Base-by-base conservation (phyloP, 2,797 vertebrate genomes). In the Bryconaethiops microstoma region DNA sequence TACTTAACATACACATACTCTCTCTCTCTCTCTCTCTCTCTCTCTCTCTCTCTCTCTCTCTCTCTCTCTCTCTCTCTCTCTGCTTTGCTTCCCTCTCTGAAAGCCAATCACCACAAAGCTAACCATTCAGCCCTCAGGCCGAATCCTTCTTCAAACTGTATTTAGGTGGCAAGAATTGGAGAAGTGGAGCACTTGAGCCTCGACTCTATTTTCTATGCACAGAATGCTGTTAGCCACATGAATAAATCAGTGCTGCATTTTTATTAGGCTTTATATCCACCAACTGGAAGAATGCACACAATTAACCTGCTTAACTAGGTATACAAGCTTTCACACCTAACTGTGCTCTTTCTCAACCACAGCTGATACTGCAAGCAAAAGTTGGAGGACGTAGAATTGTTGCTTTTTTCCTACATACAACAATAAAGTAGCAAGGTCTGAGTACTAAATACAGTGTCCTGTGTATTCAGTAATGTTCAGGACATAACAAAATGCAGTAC, bases 201-300 rank as follows among this genome's bases (percentile, higher is more conserved):
- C 25, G 7, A 19, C 40, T 57, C 25, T 57, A 39, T 69, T 60
- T 40, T 8, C 35, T 57, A 76, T 76, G 54, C 73, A 81, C 40
- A 60, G 35, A 40, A 70, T 19, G 13, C 35, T 59, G 54, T 75
- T 50, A 17, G 35, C 1, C 3, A 54, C 50, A 80, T 74, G 40
- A 80, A 75, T 80, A 80, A 67, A 80, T 74, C 65, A 57, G 62
- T 52, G 50, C 59, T n/a, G 16, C 39, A n/a, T 74, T 74, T 65
- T 35, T 64, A 55, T 29, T 35, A 74, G 42, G 59, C 42, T 63
- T 80, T 80, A 59, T 75, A 60, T 40, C 35, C 16, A 35, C 25
- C 39, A 23, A 60, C 48, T 64, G 59, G n/a, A 70, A 70, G 68
- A 70, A 70, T 55, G 50, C 76, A 48, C 40, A 12, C 52, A 70